A percentile compares a stretch with the other conserved stretches of the same genome.
Evolutionary conservation across 2,113 vertebrate genomes (phyloP).

Genomic region (Nesoenas mayeri): DNA sequence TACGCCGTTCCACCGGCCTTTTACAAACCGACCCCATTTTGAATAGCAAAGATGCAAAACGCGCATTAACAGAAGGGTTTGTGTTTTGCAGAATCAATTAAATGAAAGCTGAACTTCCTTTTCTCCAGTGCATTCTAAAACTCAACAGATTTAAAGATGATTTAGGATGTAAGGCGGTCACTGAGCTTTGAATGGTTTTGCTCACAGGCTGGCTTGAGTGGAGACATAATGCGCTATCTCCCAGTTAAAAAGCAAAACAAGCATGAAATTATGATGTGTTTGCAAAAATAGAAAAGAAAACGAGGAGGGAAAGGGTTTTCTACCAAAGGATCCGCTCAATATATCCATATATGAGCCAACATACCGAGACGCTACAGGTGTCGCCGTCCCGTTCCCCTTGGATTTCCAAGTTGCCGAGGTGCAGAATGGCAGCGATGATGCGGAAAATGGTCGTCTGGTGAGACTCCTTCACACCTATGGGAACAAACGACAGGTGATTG

Average conservation of each 20-base stretch:
- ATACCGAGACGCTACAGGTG: slow-evolving; percentile 82
- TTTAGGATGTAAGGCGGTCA: background rate
- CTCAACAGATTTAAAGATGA: background rate
- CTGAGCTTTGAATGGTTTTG: fast-evolving
- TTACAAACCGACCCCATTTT: background rate
- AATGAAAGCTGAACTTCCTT: background rate
- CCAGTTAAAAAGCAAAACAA: background rate
- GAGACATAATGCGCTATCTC: background rate
- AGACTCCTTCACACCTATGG: slow-evolving; percentile 86
- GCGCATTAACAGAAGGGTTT: background rate
- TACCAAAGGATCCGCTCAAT: background rate
- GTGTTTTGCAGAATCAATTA: background rate
- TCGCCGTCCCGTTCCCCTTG: slow-evolving; percentile 81
- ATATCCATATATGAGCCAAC: background rate
- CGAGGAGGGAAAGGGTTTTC: background rate
- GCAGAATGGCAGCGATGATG: slow-evolving; percentile 90
- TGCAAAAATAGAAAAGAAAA: background rate
- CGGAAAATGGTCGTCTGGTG: slow-evolving; percentile 88
- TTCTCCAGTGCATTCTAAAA: background rate
- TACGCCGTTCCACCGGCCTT: background rate
- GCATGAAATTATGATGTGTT: background rate
- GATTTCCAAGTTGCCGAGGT: slow-evolving; percentile 90
- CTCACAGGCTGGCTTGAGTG: background rate
- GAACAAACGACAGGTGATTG: slow-evolving; percentile 5
- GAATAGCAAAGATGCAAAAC: background rate